Conservation (phyloP, 2,113 vertebrate species). For the Orthonyx spaldingii region DNA sequence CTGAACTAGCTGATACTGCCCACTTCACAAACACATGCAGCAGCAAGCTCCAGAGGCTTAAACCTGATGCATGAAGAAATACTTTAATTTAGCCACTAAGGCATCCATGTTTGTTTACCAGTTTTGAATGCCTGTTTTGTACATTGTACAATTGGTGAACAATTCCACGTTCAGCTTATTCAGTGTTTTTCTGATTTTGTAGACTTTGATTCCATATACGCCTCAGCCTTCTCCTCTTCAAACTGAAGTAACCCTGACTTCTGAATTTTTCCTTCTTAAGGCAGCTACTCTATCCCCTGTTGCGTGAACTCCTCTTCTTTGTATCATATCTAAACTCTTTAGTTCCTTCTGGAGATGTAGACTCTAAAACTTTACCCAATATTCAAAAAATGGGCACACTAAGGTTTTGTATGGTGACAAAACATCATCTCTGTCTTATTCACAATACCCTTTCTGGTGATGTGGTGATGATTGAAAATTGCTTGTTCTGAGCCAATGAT, state of each 20-base stretch:
- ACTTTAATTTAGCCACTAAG: neutral
- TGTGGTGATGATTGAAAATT: neutral
- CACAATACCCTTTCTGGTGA: neutral
- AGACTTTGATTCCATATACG: fast-evolving
- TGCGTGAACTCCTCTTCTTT: neutral
- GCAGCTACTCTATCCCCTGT: neutral
- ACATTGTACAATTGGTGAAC: neutral
- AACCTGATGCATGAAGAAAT: neutral
- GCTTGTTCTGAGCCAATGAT: neutral
- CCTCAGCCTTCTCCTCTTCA: neutral
- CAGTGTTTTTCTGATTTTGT: neutral
- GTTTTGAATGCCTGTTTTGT: neutral
- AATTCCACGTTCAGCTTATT: neutral
- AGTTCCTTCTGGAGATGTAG: neutral
- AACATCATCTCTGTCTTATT: neutral
- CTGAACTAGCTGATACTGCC: neutral
- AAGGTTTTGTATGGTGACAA: neutral
- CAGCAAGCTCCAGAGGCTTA: neutral
- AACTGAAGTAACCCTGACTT: neutral
- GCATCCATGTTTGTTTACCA: neutral
- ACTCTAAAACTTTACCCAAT: neutral
- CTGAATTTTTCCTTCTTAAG: neutral
- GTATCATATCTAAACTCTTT: neutral
- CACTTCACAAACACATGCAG: neutral
- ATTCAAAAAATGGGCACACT: neutral